Evolutionary conservation across 2,888 invertebrate genomes (phyloP).

Genomic region (Apotomis turbidana): DNA sequence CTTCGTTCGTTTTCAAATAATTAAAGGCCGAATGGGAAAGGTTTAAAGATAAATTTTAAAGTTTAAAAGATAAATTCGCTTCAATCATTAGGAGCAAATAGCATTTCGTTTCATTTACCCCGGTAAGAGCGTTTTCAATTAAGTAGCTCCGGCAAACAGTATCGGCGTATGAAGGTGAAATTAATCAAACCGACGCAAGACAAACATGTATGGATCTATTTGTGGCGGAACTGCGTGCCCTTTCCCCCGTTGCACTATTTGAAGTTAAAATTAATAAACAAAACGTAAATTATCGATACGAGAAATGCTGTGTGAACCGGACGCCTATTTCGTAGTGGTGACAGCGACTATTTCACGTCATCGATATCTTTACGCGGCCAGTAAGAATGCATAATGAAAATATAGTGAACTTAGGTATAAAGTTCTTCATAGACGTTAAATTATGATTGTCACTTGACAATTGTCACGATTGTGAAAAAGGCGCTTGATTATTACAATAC

Average conservation of each 20-base stretch:
- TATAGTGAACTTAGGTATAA: too few species aligned
- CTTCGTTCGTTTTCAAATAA: conserved; percentile 64
- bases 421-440: too few species aligned
- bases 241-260: conserved; percentile 33
- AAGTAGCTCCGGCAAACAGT: conserved; percentile 81
- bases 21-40: conserved; percentile 61
- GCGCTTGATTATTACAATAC: too few species aligned
- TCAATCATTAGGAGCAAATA: conserved; percentile 82
- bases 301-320: too few species aligned
- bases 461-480: too few species aligned
- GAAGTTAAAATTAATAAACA: neutral
- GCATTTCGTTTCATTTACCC: conserved; percentile 82
- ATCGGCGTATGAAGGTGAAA: conserved; percentile 83
- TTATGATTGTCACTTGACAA: too few species aligned
- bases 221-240: conserved; percentile 62
- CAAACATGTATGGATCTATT: conserved; percentile 81
- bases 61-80: conserved; percentile 81
- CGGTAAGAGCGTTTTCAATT: conserved; percentile 82
- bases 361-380: too few species aligned
- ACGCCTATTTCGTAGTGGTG: too few species aligned
- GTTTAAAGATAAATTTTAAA: conserved; percentile 78
- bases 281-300: neutral
- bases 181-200: conserved; percentile 82
- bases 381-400: too few species aligned
- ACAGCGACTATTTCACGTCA: too few species aligned